These are phyloP conservation scores for Eristalis arbustorum DNA, from an alignment of 2,888 invertebrate genomes.

Conservation along the genomic window DNA sequence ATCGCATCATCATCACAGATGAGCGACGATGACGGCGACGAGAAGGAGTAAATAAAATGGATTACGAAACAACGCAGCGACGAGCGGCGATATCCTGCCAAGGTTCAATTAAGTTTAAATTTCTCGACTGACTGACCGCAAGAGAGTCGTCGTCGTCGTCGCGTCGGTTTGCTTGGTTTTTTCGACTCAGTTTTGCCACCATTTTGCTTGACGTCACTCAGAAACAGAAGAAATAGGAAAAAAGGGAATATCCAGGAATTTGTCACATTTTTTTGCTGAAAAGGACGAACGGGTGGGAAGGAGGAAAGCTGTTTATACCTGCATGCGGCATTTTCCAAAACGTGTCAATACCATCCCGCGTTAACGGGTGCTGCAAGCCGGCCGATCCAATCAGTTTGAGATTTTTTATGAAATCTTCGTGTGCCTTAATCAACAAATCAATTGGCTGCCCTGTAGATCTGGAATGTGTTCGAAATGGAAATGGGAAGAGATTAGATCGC, in stretches of 20 bases:
- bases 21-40: not conserved
- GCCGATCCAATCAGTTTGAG: conserved; percentile 74
- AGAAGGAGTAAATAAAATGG: conserved; percentile 25
- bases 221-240: not conserved
- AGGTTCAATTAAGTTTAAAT: conserved; percentile 50
- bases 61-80: conserved; percentile 18
- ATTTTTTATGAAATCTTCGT: conserved; percentile 60
- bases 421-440: conserved; percentile 19
- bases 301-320: too few species aligned
- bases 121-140: conserved; percentile 34
- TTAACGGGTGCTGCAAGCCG: conserved; percentile 79
- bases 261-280: not conserved
- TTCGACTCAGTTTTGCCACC: not conserved
- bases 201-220: not conserved
- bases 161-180: too few species aligned
- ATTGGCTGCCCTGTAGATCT: not conserved
- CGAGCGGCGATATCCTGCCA: conserved; percentile 2
- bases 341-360: conserved; percentile 83
- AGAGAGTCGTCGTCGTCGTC: not conserved
- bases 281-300: conserved; percentile 20
- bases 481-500: too few species aligned
- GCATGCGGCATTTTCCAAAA: conserved; percentile 94
- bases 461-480: conserved; percentile 18
- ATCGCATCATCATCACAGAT: not conserved
- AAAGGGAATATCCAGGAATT: not conserved